Conservation (phyloP, 1,140 invertebrate species). For the Gonatopus flavifemur region DNA sequence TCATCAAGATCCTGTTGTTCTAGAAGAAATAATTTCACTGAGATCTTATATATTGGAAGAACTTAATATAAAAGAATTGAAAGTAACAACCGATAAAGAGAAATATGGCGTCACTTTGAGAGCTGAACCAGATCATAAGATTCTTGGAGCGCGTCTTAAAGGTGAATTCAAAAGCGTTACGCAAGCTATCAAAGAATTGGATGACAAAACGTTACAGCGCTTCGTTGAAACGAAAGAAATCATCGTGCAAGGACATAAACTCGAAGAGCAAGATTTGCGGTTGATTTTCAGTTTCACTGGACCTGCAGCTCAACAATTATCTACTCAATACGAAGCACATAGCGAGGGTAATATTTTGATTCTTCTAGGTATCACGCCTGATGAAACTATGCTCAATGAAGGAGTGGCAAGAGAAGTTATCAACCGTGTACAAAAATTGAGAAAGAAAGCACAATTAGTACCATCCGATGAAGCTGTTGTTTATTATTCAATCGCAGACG, state of each 20-base stretch:
- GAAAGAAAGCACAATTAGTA: constrained; percentile 94
- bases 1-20: constrained; percentile 76
- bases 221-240: constrained; percentile 75
- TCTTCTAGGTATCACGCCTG: constrained; percentile 76
- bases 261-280: constrained; percentile 80
- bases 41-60: constrained; percentile 91
- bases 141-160: constrained; percentile 84
- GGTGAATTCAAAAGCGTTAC: constrained; percentile 87
- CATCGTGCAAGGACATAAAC: constrained; percentile 71
- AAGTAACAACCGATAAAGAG: constrained; percentile 86
- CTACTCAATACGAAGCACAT: constrained; percentile 83
- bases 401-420: constrained; percentile 92
- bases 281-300: constrained; percentile 78
- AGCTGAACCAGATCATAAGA: constrained; percentile 91
- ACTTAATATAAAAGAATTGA: constrained; percentile 89
- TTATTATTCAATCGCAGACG: constrained; percentile 72
- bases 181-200: constrained; percentile 78
- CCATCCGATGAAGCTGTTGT: constrained; percentile 89
- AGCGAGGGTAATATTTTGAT: constrained; percentile 86
- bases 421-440: constrained; percentile 93
- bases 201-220: constrained; percentile 77
- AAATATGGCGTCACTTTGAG: constrained; percentile 91
- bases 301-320: constrained; percentile 61
- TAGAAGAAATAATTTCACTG: constrained; percentile 81
- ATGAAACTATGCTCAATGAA: constrained; percentile 89